Conservation (phyloP, 1,140 invertebrate genomes). For the Bombus pyrosoma region DNA sequence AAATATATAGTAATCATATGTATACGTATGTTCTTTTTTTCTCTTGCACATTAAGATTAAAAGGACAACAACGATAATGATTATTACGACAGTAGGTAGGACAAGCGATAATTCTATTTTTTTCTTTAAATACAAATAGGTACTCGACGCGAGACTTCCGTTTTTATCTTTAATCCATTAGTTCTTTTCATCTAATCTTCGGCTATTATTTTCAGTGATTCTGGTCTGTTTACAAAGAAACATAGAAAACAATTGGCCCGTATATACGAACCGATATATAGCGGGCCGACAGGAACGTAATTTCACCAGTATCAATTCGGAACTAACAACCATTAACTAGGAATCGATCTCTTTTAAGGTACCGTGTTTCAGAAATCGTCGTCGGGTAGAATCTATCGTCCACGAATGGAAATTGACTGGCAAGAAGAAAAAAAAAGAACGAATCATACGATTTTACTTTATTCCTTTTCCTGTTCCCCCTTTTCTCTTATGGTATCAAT, state of each 20-base stretch:
- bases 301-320: slow-evolving; percentile 58
- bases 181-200: background rate
- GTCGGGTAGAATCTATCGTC: background rate
- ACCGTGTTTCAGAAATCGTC: slow-evolving; percentile 38
- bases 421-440: background rate
- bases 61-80: slow-evolving; percentile 73
- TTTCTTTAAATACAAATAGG: slow-evolving; percentile 45
- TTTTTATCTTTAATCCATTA: background rate
- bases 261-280: background rate
- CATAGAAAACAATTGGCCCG: slow-evolving; percentile 44
- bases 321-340: slow-evolving; percentile 68
- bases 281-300: slow-evolving; percentile 59
- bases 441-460: no score
- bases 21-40: slow-evolving; percentile 46
- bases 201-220: slow-evolving; percentile 6
- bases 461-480: background rate
- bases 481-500: background rate
- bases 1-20: slow-evolving; percentile 64
- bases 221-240: slow-evolving; percentile 48
- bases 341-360: slow-evolving; percentile 64
- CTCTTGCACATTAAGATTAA: slow-evolving; percentile 65
- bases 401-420: background rate
- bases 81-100: slow-evolving; percentile 60
- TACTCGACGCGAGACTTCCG: slow-evolving; percentile 33
- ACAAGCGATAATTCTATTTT: slow-evolving; percentile 60